These are phyloP conservation scores for Dichetophora obliterata DNA, from an alignment of 2,888 invertebrate species.

Conservation along the genomic window DNA sequence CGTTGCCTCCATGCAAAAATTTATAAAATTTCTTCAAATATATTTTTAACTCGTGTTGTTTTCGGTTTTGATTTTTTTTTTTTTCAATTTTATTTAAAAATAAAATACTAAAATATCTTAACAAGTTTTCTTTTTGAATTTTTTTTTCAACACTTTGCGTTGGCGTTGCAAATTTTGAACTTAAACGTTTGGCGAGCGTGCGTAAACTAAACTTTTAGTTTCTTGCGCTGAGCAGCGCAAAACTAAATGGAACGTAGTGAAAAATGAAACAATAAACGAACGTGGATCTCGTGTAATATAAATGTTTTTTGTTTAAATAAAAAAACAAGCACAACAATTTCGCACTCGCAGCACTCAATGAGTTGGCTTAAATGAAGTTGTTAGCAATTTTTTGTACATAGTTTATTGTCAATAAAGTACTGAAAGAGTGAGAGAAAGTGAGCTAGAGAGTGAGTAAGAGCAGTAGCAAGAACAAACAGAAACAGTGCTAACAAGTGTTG, in stretches of 20 bases:
- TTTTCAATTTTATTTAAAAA: neutral
- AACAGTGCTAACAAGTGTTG: too few species aligned
- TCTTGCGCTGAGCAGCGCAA: conserved; percentile 3
- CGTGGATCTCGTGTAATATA: too few species aligned
- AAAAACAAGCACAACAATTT: too few species aligned
- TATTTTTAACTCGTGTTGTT: neutral
- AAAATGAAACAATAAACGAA: conserved; percentile 33
- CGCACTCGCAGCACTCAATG: too few species aligned
- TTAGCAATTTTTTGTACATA: too few species aligned
- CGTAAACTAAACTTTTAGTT: conserved; percentile 57
- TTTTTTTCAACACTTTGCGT: neutral
- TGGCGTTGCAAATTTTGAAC: conserved; percentile 45
- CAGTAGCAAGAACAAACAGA: too few species aligned
- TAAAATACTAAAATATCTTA: neutral
- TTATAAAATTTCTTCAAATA: neutral
- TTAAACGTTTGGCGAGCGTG: conserved; percentile 59
- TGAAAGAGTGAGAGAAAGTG: too few species aligned
- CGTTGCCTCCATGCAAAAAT: neutral
- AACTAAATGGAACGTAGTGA: conserved; percentile 36
- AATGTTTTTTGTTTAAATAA: too few species aligned
- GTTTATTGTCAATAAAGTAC: too few species aligned
- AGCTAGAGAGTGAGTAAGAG: too few species aligned
- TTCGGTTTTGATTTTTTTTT: neutral
- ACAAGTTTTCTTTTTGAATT: neutral
- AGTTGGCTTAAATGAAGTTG: too few species aligned